phyloP scores from a whole-genome alignment of 1,140 invertebrate genomes.

The Pantala flavescens region DNA sequence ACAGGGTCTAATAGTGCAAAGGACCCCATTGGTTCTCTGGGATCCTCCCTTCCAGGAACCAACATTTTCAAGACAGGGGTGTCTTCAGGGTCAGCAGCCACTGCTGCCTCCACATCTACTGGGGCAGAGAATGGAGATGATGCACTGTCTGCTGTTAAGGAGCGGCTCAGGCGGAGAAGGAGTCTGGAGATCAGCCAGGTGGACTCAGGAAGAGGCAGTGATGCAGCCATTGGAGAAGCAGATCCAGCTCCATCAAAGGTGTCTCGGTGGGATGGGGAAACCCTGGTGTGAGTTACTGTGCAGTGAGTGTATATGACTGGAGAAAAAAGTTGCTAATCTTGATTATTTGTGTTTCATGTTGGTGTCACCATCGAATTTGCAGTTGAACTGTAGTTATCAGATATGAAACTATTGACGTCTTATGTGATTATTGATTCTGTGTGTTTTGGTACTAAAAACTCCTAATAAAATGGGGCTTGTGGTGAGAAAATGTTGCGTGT shows the following conservation, averaged over 20 bases:
- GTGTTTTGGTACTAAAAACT: not conserved
- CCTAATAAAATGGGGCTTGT: not conserved
- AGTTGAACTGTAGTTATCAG: not conserved
- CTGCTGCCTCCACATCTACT: not conserved
- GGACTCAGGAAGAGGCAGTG: slow-evolving; percentile 16
- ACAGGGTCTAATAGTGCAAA: not conserved
- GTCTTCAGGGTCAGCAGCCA: slow-evolving; percentile 9
- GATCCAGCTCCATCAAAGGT: not conserved
- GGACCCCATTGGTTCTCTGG: slow-evolving; percentile 6
- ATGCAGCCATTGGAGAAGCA: not conserved
- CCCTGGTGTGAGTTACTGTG: not conserved
- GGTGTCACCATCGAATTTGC: not conserved
- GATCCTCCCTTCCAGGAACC: slow-evolving; percentile 4
- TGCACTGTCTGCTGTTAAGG: slow-evolving; percentile 20
- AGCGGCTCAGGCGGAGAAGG: slow-evolving; percentile 19
- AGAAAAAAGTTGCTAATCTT: not conserved
- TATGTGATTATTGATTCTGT: slow-evolving; percentile 3
- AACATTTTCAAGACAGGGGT: slow-evolving; percentile 12
- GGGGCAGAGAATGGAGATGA: slow-evolving; percentile 19
- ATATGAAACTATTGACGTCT: not conserved
- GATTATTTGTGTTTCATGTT: slow-evolving; percentile 6
- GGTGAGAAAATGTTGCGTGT: not conserved
- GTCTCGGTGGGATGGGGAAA: not conserved
- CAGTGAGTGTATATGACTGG: not conserved
- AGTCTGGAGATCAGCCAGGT: slow-evolving; percentile 23